Base-by-base conservation (phyloP, 2,888 invertebrate genomes). In the Acleris cristana region DNA sequence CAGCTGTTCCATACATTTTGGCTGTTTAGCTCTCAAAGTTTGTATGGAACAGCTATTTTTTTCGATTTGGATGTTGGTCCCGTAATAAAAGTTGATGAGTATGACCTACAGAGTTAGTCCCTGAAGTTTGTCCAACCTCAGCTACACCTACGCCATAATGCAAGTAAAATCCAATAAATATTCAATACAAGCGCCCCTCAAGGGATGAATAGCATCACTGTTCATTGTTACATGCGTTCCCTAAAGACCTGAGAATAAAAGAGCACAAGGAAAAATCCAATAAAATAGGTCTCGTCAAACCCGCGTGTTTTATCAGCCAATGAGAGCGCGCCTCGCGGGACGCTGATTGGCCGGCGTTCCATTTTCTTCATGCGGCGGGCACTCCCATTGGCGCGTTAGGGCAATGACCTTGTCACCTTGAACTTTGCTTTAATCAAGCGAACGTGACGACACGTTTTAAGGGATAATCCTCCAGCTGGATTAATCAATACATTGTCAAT, bases 321-420 rank as follows among this genome's bases (percentile, higher is more conserved):
- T 72, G 44, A 51, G 52, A 61, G 44, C 59, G 62, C 66, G 55
- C 45, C 70, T 55, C 51, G 63, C 66, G 66, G 64, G 56, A 49
- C 71, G 69, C 67, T 74, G 74, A 79, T 81, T 79, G 77, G 79
- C 69, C 65, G 72, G 18, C 40, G 57, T 65, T 72, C 62, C 71
- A 66, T 76, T 73, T 73, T 72, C 67, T 62, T 72, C 72, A 72
- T 73, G 75, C 69, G 71, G 69, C 63, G 69, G 70, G 71, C 72
- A n/a, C 56, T 61, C 64, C 70, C 55, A 83, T 85, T 85, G 85
- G 85, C 73, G 40, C 40, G 40, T 61, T 73, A 70, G 84, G 77
- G 74, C 79, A 76, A 73, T 72, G 72, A 82, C 79, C 83, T 81
- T 66, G 56, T 21, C 49, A 52, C 66, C 66, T 66, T 84, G 84